phyloP scores from a whole-genome alignment of 2,888 invertebrate species.

The Microdon myrmicae region DNA sequence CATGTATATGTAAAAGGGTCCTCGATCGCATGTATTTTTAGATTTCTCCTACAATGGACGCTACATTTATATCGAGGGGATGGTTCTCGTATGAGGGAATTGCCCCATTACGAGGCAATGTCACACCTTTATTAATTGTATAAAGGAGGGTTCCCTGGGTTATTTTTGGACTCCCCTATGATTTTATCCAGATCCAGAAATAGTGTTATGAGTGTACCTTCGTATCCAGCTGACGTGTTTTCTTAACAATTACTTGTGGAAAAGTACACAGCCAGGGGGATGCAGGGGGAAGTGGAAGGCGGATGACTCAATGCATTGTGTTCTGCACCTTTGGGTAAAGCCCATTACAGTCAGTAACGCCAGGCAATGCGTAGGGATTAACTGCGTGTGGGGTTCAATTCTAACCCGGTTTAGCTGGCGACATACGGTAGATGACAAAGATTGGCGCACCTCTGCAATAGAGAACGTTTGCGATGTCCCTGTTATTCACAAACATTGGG shows the following conservation, averaged over 20 bases:
- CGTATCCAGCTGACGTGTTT: conserved; percentile 42
- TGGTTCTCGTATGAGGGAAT: conserved; percentile 41
- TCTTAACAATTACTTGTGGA: conserved; percentile 36
- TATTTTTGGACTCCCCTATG: conserved; percentile 47
- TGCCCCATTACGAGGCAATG: conserved; percentile 56
- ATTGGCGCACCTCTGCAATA: not conserved
- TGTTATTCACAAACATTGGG: conserved; percentile 1
- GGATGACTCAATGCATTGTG: conserved; percentile 41
- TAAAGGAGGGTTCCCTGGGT: conserved; percentile 50
- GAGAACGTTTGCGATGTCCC: not conserved
- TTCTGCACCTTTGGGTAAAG: conserved; percentile 7
- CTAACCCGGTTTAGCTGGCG: not conserved
- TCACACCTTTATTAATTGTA: conserved; percentile 64
- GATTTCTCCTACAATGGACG: conserved; percentile 13
- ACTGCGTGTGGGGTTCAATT: not conserved
- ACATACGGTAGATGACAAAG: not conserved
- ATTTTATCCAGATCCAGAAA: conserved; percentile 28
- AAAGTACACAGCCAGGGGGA: conserved; percentile 7
- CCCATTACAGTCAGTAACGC: conserved; percentile 27
- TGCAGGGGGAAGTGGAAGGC: conserved; percentile 25
- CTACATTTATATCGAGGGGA: conserved; percentile 11
- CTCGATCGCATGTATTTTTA: conserved; percentile 36
- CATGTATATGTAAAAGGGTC: conserved; percentile 47
- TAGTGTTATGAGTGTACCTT: conserved; percentile 18
- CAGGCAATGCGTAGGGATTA: conserved; percentile 13